Evolutionary conservation across 1,140 invertebrate genomes (phyloP), one percentile per base, ranked within the genome.

Genomic region (Lutraria rhynchaena): DNA sequence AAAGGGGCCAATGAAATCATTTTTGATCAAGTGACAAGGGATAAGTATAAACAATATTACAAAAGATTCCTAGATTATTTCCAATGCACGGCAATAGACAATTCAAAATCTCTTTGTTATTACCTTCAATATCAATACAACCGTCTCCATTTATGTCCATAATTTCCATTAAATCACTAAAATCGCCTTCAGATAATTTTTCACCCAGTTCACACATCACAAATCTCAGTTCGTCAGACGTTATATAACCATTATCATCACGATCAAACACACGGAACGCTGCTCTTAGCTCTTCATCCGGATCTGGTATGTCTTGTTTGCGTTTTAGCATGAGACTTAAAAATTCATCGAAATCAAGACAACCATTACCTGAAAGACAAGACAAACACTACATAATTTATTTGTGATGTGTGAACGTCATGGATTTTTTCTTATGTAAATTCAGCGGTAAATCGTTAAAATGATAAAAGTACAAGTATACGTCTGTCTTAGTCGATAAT

Each of bases 121-220:
- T 57, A 57, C 55, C 55, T 57, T 57, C 55, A 57, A 27, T 27
- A 57, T 57, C 55, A 29, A 57, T 29, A 22, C 13, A 27, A 15
- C 55, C 55, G 29, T 57, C 29, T 57, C 55, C 55, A 29, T 57
- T 29, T 19, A 27, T 22, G 22, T 57, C 55, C n/a, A 29, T 29
- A 17, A 27, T 22, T 22, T 57, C 22, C 22, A 57, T 57, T 13
- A 57, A 27, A 15, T 17, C 55, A 19, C 24, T 22, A 27, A 57
- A 57, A 1, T 57, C 55, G 3, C 24, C 55, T 22, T 57, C 55
- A 15, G 2, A n/a, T 29, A 57, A 22, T 29, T 57, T 57, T 29
- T 57, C 55, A 29, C 55, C 55, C 55, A 57, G 3, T 22, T 57
- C 29, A 27, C 22, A 27, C 55, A 57, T 57, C 15, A 57, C 55